Conservation (phyloP, 2,888 invertebrate species). For the Heteromurus nitidus region DNA sequence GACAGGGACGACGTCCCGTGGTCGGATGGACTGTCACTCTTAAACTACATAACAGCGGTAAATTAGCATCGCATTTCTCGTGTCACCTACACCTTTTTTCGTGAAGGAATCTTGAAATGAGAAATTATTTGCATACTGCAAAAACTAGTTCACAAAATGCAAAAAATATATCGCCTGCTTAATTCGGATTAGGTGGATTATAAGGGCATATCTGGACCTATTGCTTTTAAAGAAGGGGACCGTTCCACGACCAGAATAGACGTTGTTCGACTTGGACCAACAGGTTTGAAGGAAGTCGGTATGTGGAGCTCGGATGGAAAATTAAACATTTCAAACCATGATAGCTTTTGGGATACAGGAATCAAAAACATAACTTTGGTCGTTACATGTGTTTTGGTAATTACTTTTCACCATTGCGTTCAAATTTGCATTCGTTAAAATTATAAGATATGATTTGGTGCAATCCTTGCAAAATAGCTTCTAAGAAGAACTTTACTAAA, state of each 20-base stretch:
- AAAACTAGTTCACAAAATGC: too few species aligned
- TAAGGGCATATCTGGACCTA: constrained; percentile 90
- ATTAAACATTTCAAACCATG: constrained; percentile 88
- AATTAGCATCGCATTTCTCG: too few species aligned
- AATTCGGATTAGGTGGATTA: constrained; percentile 90
- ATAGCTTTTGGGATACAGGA: constrained; percentile 88
- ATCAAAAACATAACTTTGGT: constrained; percentile 90
- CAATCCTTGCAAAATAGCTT: too few species aligned
- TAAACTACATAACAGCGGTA: constrained; percentile 85
- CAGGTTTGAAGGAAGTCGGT: constrained; percentile 87
- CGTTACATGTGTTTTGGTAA: constrained; percentile 88
- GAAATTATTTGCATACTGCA: too few species aligned
- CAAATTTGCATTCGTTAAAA: too few species aligned
- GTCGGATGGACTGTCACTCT: constrained; percentile 85
- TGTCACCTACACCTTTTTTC: too few species aligned
- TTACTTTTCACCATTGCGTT: too few species aligned
- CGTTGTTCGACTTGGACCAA: constrained; percentile 86
- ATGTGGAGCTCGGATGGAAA: constrained; percentile 86
- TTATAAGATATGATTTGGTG: too few species aligned
- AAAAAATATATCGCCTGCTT: too few species aligned
- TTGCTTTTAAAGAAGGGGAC: constrained; percentile 90
- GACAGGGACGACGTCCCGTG: constrained; percentile 85
- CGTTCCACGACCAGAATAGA: constrained; percentile 90
- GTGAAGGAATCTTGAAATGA: too few species aligned
- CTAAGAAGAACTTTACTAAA: too few species aligned